Conservation (phyloP, 2,113 vertebrate genomes). For the Phrynocephalus versicolor region DNA sequence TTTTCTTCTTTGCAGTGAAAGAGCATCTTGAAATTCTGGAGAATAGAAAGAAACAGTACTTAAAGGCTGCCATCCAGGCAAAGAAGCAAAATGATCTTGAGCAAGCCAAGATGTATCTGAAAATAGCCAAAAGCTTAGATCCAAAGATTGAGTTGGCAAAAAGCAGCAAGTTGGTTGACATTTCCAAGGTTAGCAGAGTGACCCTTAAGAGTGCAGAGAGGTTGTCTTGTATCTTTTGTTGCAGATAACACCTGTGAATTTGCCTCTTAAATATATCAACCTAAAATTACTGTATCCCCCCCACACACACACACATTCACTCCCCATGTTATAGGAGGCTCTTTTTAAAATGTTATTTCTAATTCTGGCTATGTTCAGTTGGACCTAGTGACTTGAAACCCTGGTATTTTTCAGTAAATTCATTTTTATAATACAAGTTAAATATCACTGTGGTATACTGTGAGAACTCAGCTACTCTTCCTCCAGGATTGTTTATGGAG, state of each 20-base stretch:
- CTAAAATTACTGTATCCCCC: too few relatives aligned
- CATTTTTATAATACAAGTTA: neutral
- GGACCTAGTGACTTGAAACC: too few relatives aligned
- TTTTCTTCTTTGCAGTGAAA: slow-evolving; percentile 69
- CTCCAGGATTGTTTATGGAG: neutral
- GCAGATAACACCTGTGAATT: neutral
- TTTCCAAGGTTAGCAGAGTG: slow-evolving; percentile 78
- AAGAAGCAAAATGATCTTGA: slow-evolving; percentile 92
- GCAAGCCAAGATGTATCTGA: slow-evolving; percentile 86
- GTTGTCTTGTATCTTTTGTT: neutral
- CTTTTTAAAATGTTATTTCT: neutral
- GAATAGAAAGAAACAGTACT: slow-evolving; percentile 87
- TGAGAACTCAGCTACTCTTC: neutral
- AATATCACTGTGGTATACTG: neutral
- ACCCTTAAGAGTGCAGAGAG: neutral
- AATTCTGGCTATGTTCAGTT: neutral
- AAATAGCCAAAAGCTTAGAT: slow-evolving; percentile 85
- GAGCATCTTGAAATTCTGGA: slow-evolving; percentile 90
- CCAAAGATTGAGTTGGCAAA: slow-evolving; percentile 81
- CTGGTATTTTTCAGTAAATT: neutral
- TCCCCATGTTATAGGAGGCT: neutral
- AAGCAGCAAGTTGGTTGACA: slow-evolving; percentile 79
- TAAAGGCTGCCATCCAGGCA: slow-evolving; percentile 91
- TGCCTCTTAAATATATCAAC: neutral
- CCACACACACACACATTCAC: too few relatives aligned